Base-by-base conservation (phyloP, 2,797 vertebrate genomes). In the Taeniopygia guttata region DNA sequence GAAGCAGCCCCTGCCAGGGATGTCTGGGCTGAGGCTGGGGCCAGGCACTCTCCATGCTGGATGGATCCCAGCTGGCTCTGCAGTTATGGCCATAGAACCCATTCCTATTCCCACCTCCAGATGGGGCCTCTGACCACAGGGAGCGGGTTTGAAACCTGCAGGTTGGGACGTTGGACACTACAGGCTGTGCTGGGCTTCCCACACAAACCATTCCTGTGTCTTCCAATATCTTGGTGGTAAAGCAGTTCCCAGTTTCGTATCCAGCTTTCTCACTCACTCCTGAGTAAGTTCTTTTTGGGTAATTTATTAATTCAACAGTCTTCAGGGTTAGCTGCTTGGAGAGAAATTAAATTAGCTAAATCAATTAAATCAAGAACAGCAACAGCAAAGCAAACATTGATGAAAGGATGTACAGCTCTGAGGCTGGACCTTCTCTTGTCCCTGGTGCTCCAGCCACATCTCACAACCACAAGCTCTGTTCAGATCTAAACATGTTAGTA, bases 31-130 rank as follows among this genome's bases (percentile, higher is more conserved):
- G 26, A 16, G 48, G 2, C 32, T 23, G 34, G 27, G 66, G 51
- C 56, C 14, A 7, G 46, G 27, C 55, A 34, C 25, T 36, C 36
- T n/a, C 5, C 0, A 0, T n/a, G 66, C 20, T 69, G 68, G 72
- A 51, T 40, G 75, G 60, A 34, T 75, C 69, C 84, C 73, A 63
- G 58, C 63, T 73, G 63, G 60, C 72, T 49, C 72, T 82, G 75
- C 67, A n/a, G 42, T 49, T 48, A 25, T 2, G 16, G 73, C 21
- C 30, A 22, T 60, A 32, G 91, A 90, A 79, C 90, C 52, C 67
- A 23, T 96, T 96, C 95, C 85, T 60, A 9, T 63, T 94, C 70
- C 70, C 21, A 46, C 94, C 95, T 93, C 91, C 93, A 94, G 95
- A 43, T 93, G 96, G 93, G 80, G 95, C 91, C 90, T 96, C 69